Evolutionary conservation across 1,140 invertebrate species (phyloP), one percentile per base, ranked within the genome.

Genomic region (Drosophila chauvacae): DNA sequence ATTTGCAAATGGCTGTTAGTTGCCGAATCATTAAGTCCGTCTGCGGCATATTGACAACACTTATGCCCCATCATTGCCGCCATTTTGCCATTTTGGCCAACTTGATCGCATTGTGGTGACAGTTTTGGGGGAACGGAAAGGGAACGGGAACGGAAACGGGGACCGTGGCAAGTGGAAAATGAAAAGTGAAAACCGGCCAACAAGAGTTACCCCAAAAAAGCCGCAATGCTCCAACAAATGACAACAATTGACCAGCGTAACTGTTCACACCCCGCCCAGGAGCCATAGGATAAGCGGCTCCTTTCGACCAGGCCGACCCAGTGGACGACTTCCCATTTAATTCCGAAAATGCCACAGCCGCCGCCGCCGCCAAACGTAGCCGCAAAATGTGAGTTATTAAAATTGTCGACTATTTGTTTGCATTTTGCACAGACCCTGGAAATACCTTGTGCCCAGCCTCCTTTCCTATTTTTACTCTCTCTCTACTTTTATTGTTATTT

Each of bases 351-450:
- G 66, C 60, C 72, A 61, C 56, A 78, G 71, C 59, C 78, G 78
- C 60, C 72, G 66, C 56, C 79, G 78, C 59, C 78, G 78, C 59
- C 78, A 76, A 81, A 81, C 60, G 65, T 57, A 33, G 78, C 64
- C 71, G 74, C 79, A 81, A 81, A 81, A 81, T 81, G 79, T 78
- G 75, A 82, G 80, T 82, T 82, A 82, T 82, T 82, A 82, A 82
- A 82, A 82, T 79, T 78, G 75, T 69, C 53, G 55, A 60, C 63
- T 69, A 82, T 82, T 82, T 82, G 75, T 79, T 83, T 74, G 66
- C 80, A 82, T 74, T 82, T 78, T 68, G 74, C 68, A 61, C 51
- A 55, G 18, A 18, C 6, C 30, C n/a, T 13, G n/a, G 44, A 39
- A 69, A 41, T 48, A 23, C 53, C 20, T 35, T 60, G n/a, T 20